phyloP scores from a whole-genome alignment of 1,140 invertebrate genomes.

The Zophobas morio region DNA sequence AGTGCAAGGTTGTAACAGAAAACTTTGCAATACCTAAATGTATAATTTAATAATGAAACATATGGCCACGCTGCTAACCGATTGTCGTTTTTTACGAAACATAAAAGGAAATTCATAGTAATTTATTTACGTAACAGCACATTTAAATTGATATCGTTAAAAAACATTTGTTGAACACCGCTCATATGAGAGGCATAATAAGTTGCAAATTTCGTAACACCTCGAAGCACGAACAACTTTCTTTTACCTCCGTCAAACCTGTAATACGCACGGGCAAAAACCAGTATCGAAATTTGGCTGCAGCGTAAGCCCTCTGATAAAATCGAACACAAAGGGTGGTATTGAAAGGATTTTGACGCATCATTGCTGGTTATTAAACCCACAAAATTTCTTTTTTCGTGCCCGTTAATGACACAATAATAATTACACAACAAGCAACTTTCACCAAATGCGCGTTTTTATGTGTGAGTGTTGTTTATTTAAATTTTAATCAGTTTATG shows the following conservation, averaged over 20 bases:
- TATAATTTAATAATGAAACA: conserved; percentile 22
- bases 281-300: conserved; percentile 11
- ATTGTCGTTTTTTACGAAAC: conserved; percentile 44
- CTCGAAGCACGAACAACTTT: conserved; percentile 48
- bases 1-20: conserved; percentile 18
- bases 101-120: conserved; percentile 45
- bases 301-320: neutral
- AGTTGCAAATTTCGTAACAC: conserved; percentile 51
- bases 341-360: conserved; percentile 24
- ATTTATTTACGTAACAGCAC: conserved; percentile 46
- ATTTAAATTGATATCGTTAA: conserved; percentile 45
- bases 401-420: conserved; percentile 49
- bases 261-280: conserved; percentile 24
- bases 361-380: conserved; percentile 40
- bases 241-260: conserved; percentile 46
- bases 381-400: conserved; percentile 39
- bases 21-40: neutral
- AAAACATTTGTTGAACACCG: conserved; percentile 45
- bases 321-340: conserved; percentile 2
- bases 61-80: conserved; percentile 22
- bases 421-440: conserved; percentile 50
- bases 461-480: conserved; percentile 42
- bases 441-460: conserved; percentile 50
- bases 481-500: conserved; percentile 49
- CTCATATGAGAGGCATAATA: conserved; percentile 47